Conservation (phyloP, 1,140 invertebrate genomes). For the Spodoptera litura region DNA sequence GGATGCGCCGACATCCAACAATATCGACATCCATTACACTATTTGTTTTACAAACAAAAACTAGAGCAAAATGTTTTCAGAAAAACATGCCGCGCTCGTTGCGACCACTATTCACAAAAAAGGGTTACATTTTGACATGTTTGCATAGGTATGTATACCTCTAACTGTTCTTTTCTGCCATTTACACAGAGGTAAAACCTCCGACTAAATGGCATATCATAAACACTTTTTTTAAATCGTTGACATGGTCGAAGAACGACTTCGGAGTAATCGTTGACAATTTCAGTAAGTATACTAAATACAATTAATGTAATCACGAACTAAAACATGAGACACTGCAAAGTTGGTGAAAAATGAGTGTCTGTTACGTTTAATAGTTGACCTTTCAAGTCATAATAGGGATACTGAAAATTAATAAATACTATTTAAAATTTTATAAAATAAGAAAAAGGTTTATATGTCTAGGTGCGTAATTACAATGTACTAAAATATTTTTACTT, state of each 20-base stretch:
- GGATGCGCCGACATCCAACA: constrained; percentile 39
- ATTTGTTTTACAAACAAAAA: constrained; percentile 65
- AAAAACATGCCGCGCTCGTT: constrained; percentile 51
- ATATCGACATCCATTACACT: constrained; percentile 50
- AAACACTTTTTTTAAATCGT: too few relatives aligned
- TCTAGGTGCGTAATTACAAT: neutral
- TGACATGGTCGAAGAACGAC: too few relatives aligned
- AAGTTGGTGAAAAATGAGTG: too few relatives aligned
- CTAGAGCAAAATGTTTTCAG: constrained; percentile 58
- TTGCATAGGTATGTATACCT: constrained; percentile 50
- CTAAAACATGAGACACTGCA: too few relatives aligned
- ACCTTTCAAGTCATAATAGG: too few relatives aligned
- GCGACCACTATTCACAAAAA: constrained; percentile 52
- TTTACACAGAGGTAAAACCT: neutral
- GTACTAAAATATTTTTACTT: constrained; percentile 34
- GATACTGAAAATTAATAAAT: constrained; percentile 21
- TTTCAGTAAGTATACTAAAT: too few relatives aligned
- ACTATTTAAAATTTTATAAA: neutral
- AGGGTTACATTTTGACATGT: constrained; percentile 54
- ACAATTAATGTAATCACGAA: too few relatives aligned
- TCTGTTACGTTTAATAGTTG: too few relatives aligned
- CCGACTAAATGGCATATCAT: too few relatives aligned
- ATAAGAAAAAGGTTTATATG: too few relatives aligned
- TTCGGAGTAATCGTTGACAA: too few relatives aligned
- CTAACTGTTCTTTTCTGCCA: constrained; percentile 36